phyloP scores from a whole-genome alignment of 1,140 invertebrate species.

The Drosophila busckii region DNA sequence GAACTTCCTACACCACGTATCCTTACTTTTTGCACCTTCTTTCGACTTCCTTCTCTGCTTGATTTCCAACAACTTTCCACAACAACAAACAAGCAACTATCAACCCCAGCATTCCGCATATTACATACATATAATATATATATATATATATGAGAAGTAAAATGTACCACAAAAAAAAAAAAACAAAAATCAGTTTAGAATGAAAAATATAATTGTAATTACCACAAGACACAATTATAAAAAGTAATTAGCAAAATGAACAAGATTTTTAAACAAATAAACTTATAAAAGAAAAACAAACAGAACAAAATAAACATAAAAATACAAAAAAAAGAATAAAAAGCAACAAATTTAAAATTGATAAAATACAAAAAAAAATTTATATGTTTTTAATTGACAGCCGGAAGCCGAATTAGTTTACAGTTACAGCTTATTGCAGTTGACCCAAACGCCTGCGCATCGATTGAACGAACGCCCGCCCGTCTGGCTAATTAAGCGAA shows the following conservation, averaged over 20 bases:
- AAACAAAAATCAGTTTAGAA: constrained; percentile 68
- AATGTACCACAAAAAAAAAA: background rate
- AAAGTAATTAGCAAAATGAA: constrained; percentile 74
- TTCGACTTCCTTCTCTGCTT: constrained; percentile 15
- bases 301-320: constrained; percentile 30
- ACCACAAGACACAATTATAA: constrained; percentile 67
- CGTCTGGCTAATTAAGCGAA: constrained; percentile 45
- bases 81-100: constrained; percentile 16
- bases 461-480: constrained; percentile 8
- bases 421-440: too few species aligned
- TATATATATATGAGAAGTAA: constrained; percentile 34
- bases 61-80: constrained; percentile 27
- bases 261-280: constrained; percentile 77
- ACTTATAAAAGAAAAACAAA: constrained; percentile 44
- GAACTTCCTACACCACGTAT: constrained; percentile 1
- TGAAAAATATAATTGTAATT: constrained; percentile 73
- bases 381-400: constrained; percentile 12
- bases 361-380: constrained; percentile 45
- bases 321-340: constrained; percentile 42
- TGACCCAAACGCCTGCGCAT: constrained; percentile 33
- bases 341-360: constrained; percentile 67
- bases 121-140: constrained; percentile 38
- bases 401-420: too few species aligned
- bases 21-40: constrained; percentile 44
- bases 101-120: constrained; percentile 36